Evolutionary conservation across 2,888 invertebrate species (phyloP).

Genomic region (Cryptus armator): DNA sequence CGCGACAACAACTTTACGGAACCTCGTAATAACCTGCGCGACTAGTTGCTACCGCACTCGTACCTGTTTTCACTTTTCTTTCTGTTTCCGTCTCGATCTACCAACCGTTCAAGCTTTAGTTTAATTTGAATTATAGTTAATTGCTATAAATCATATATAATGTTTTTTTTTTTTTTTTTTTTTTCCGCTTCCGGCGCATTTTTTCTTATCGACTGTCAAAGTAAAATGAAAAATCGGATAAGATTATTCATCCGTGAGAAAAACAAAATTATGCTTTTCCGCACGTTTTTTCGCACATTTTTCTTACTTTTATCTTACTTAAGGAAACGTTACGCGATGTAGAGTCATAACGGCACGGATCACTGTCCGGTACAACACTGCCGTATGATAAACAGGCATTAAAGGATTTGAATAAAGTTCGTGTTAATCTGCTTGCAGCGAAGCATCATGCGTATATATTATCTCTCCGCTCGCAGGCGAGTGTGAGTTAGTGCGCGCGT

Average conservation of each 20-base stretch:
- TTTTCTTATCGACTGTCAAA: background rate
- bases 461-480: background rate
- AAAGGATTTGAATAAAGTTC: conserved; percentile 40
- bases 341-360: background rate
- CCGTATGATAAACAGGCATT: conserved; percentile 11
- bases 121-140: no score
- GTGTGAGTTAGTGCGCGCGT: conserved; percentile 35
- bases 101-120: no score
- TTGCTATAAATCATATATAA: background rate
- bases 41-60: conserved; percentile 3
- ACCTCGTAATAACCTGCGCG: conserved; percentile 22
- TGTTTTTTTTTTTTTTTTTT: background rate
- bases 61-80: conserved; percentile 7
- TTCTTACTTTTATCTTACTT: background rate
- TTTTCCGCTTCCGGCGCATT: background rate
- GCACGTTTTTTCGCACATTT: background rate
- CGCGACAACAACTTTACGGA: conserved; percentile 10
- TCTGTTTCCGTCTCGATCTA: background rate
- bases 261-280: background rate
- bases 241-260: background rate
- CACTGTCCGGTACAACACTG: background rate
- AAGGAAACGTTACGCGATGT: background rate
- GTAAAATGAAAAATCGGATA: background rate
- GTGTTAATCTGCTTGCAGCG: conserved; percentile 5
- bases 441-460: conserved; percentile 8